Base-by-base conservation (phyloP, 2,113 vertebrate species). In the Cephalophus harveyi region DNA sequence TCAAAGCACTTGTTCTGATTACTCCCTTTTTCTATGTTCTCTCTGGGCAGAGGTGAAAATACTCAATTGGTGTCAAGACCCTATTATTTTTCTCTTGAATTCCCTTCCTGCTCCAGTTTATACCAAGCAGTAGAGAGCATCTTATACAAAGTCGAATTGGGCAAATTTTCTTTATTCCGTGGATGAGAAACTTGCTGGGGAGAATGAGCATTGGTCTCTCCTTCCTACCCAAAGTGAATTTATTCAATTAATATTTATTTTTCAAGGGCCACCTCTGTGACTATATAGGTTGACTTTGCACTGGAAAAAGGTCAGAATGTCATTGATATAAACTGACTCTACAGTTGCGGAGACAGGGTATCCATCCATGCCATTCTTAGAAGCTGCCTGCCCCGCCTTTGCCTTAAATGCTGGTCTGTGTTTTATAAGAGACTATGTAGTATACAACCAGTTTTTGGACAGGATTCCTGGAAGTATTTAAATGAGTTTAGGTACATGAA, bases 1-100 rank as follows among this genome's bases (percentile, higher is more conserved):
- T 92, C 81, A 97, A 98, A 96, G 67, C 13, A 17, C 76, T 95
- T 17, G 19, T 14, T 74, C 60, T 92, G 79, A 96, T 87, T 96
- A 79, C 50, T 62, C 54, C 10, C n/a, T 52, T 88, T 78, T 74
- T 40, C 90, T 95, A 79, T 40, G 40, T 89, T 93, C 52, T 92
- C 13, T 64, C 59, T 48, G 91, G 76, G 74, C 33, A 76, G 19
- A 91, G n/a, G 55, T 48, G 19, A 85, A 71, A 60, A 62, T 71
- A 60, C 36, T 43, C 54, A 62, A 27, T 59, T 6, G 33, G 30
- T 94, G 59, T 81, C 0, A 3, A 93, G 81, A 89, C n/a, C 71
- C 4, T 93, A 21, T 60, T 89, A 67, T 55, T 89, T 97, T 82
- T 19, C 16, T 76, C 57, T 57, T 64, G 71, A 93, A 95, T 93